Evolutionary conservation across 2,113 vertebrate genomes (phyloP).

Genomic region (Myotis davidii): DNA sequence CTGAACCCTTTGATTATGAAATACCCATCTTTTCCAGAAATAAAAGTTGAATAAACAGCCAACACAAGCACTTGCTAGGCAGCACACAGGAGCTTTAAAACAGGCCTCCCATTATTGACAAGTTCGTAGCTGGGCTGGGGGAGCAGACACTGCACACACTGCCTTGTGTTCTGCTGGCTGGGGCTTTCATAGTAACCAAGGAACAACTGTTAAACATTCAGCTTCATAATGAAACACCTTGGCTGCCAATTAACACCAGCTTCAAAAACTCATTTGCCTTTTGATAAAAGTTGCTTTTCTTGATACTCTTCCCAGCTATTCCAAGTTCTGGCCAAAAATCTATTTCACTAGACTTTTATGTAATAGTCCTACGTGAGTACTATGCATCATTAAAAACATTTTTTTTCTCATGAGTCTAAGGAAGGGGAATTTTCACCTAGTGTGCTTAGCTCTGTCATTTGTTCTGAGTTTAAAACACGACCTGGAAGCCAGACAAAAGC

Average conservation of each 20-base stretch:
- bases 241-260: slow-evolving; percentile 71
- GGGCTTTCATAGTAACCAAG: slow-evolving; percentile 69
- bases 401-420: not conserved
- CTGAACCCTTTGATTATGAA: slow-evolving; percentile 47
- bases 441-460: slow-evolving; percentile 24
- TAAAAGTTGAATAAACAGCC: not conserved
- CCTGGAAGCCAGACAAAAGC: slow-evolving; percentile 20
- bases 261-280: slow-evolving; percentile 67
- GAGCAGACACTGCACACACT: not conserved
- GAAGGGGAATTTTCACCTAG: not conserved
- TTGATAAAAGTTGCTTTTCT: slow-evolving; percentile 54
- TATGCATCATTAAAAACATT: not conserved
- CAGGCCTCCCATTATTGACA: slow-evolving; percentile 20
- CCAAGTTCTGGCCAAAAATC: slow-evolving; percentile 38
- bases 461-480: not conserved
- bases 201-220: slow-evolving; percentile 69
- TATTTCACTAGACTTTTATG: not conserved
- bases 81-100: slow-evolving; percentile 56
- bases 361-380: not conserved
- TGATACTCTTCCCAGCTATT: slow-evolving; percentile 39
- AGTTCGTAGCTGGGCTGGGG: not conserved
- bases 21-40: slow-evolving; percentile 6
- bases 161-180: slow-evolving; percentile 64
- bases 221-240: slow-evolving; percentile 76
- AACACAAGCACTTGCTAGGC: slow-evolving; percentile 34